Conservation (phyloP, 2,888 invertebrate genomes). For the Hydraecia micacea region DNA sequence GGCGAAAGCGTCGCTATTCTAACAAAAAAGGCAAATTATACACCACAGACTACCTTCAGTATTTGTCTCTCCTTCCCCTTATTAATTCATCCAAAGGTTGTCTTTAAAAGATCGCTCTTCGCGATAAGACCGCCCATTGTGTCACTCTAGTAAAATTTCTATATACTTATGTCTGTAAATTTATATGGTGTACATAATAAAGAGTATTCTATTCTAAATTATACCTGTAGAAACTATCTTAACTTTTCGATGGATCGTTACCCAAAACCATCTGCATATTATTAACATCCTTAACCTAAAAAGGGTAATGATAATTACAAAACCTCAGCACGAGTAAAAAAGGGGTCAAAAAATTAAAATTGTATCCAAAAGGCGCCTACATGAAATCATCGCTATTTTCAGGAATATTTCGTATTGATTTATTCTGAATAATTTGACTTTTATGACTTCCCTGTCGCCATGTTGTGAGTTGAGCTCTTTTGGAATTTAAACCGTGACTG, state of each 20-base stretch:
- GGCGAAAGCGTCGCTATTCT: background rate
- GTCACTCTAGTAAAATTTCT: too few species aligned
- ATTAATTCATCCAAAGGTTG: too few species aligned
- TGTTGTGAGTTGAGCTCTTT: conserved; percentile 19
- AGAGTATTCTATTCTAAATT: too few species aligned
- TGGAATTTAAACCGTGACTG: background rate
- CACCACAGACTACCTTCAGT: too few species aligned
- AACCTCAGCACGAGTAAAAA: background rate
- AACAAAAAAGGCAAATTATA: background rate
- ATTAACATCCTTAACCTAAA: background rate
- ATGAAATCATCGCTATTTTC: conserved; percentile 59
- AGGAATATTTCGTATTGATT: conserved; percentile 46
- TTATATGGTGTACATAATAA: too few species aligned
- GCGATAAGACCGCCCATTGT: too few species aligned
- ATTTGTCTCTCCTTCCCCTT: too few species aligned
- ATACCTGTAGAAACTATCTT: background rate
- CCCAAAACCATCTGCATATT: background rate
- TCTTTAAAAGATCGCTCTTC: too few species aligned
- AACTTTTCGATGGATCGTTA: background rate
- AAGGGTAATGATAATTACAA: conserved; percentile 20
- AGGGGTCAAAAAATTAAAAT: conserved; percentile 45
- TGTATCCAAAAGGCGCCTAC: conserved; percentile 20
- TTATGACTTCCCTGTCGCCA: conserved; percentile 63
- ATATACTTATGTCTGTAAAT: too few species aligned
- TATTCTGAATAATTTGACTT: conserved; percentile 56